Conservation (phyloP, 2,797 vertebrate species). For the Pitangus sulphuratus region DNA sequence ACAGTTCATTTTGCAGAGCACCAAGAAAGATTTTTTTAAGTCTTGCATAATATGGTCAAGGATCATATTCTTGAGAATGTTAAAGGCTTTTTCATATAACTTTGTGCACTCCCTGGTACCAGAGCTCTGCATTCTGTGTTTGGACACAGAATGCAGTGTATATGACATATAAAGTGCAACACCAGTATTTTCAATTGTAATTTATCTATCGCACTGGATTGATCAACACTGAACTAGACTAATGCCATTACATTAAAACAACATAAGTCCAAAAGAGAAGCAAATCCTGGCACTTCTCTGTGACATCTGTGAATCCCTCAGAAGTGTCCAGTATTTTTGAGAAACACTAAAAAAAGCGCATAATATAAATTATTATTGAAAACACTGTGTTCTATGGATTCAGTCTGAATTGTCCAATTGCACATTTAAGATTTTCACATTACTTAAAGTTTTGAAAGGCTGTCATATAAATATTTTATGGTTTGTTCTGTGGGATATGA, state of each 20-base stretch:
- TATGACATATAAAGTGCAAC: background rate
- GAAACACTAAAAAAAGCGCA: background rate
- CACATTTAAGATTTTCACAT: background rate
- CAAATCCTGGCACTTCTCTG: background rate
- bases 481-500: background rate
- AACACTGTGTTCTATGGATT: background rate
- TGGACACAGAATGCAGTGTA: background rate
- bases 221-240: background rate
- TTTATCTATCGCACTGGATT: background rate
- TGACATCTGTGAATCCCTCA: background rate
- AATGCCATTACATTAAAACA: background rate
- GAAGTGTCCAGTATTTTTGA: background rate
- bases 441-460: background rate
- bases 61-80: background rate
- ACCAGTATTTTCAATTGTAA: background rate
- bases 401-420: background rate
- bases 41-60: background rate
- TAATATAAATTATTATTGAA: background rate
- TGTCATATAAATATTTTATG: background rate
- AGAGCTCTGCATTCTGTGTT: background rate
- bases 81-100: background rate
- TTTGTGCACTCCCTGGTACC: background rate
- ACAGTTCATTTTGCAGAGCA: background rate
- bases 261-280: background rate
- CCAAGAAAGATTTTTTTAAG: background rate